Evolutionary conservation across 2,888 invertebrate genomes (phyloP), one percentile per base, ranked within the genome.

Genomic region (Nebria salina): DNA sequence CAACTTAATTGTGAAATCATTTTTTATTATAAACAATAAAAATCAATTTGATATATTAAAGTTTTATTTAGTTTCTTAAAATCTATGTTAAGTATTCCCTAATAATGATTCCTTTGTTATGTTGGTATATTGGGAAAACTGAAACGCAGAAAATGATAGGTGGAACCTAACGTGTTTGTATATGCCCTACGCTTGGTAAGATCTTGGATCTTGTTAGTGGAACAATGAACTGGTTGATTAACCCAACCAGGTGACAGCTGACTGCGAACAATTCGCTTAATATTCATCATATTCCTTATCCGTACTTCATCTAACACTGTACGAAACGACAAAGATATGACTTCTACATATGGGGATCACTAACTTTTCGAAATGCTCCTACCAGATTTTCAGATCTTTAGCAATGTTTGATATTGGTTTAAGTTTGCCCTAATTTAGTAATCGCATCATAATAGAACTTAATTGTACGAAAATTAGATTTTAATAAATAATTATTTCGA

Each of bases 251-350:
- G 80, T 81, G 80, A 76, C 80, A 81, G 80, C 80, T 81, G 80
- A 81, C 80, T 79, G 72, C 76, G 80, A 81, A 81, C 80, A 81
- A 81, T 81, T 81, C 76, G 76, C 80, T 81, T 81, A 81, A 81
- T 81, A 81, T 81, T 81, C 80, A 81, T 75, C 80, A 76, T 81
- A 75, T 75, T 75, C 80, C 80, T 76, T 76, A 81, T 81, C 75
- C 76, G 41, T 72, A 76, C 72, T 75, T 81, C 72, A 81, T 81
- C 70, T 72, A 75, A 43, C 15, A 54, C 54, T 6, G 11, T 54
- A 54, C 54, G 54, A 54, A 54, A 11, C 7, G 54, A 54, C 54
- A 54, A 54, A 54, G 54, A 54, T 54, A 54, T 54, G 34, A 4
- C 34, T 54, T 8, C 8, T 54, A 54, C 8, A 7, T 54, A 4